Base-by-base conservation (phyloP, 2,888 invertebrate species). In the Lymantria monacha region DNA sequence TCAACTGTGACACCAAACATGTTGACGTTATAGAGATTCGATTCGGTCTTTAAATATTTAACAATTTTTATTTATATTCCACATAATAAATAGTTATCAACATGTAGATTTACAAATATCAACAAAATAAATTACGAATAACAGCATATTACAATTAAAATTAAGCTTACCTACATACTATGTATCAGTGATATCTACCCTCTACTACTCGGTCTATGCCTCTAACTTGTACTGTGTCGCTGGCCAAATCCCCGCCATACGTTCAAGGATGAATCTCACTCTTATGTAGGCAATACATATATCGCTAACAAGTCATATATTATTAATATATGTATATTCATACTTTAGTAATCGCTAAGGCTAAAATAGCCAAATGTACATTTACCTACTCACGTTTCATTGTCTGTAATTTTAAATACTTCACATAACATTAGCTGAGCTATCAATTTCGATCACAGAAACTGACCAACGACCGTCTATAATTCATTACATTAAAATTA, bases 121-220 rank as follows among this genome's bases (percentile, higher is more conserved):
- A 91, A 91, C 91, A 91, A 90, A 91, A 91, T 91, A 91, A 91
- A 90, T 91, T 91, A 91, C 87, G 87, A 87, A 91, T 90, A 90
- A 90, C 90, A 90, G 89, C 81, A 88, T 87, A 85, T 84, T 89
- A 88, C 83, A 85, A 81, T 68, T 87, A 86, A 72, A 79, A 80
- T 81, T 85, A 87, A 69, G 62, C 83, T 83, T 88, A 14, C 14
- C 38, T 38, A 87, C 48, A 45, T 60, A 55, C 81, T 86, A 85
- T 67, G 66, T 73, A 78, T 79, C 80, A 77, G 75, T 79, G 81
- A 81, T 75, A 71, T 74, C 75, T 81, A n/a, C n/a, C n/a, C n/a
- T n/a, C n/a, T n/a, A n/a, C n/a, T n/a, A 82, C 65, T 79, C 76
- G 76, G 74, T 80, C 82, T 85, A 68, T 77, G 77, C 79, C 76